Evolutionary conservation across 2,113 vertebrate species (phyloP), one percentile per base, ranked within the genome.

Genomic region (Mobula hypostoma): DNA sequence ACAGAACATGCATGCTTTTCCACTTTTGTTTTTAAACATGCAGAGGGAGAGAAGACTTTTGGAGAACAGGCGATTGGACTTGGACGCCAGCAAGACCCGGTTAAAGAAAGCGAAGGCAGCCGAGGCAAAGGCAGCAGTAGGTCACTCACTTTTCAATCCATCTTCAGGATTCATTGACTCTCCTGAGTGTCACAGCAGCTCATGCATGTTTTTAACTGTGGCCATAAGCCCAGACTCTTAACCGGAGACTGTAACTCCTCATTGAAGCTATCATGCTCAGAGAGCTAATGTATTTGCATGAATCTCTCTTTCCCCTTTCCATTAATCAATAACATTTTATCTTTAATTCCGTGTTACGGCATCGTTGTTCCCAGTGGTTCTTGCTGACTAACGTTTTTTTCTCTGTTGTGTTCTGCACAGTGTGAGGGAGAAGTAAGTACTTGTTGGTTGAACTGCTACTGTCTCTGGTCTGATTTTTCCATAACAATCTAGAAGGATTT

Each of bases 381-480:
- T 56, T 27, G 74, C 91, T 93, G 91, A 93, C 91, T 70, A 74
- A 56, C 74, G 68, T 74, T 95, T 90, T 95, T 74, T 95, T 96
- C 94, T 97, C 95, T 97, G 97, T 97, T 97, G 96, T 97, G 94
- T 97, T 96, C 95, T 97, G 97, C 98, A 97, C 98, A 99, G 98
- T 98, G 98, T 97, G 98, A 98, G 97, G 98, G 97, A 96, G 98
- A 98, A 97, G 98, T 99, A 97, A 99, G 98, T 99, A 99, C 98
- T 94, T 94, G 93, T 94, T 40, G 29, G 14, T 32, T 88, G 78
- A 94, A 48, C 85, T 91, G 72, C 83, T 48, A 78, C 27, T 36
- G 92, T 82, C 56, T 77, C 68, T 94, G 68, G 72, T 56, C 70
- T 93, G 24, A 40, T 93, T 93, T 48, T 74, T 56, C 91, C 40